Base-by-base conservation (phyloP, 2,113 vertebrate species). In the Crotalus tigris region DNA sequence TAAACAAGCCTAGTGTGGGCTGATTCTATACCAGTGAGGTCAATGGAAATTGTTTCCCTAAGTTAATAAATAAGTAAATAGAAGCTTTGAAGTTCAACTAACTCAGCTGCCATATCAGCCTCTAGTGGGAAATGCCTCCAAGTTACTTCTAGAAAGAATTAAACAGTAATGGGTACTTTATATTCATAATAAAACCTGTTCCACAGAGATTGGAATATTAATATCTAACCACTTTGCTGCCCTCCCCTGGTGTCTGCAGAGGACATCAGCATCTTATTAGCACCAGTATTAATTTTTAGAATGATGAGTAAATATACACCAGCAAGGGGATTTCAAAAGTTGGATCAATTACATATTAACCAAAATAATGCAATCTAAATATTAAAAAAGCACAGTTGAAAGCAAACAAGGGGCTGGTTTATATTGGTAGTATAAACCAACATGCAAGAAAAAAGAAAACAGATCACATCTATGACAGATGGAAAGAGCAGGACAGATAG, bases 61-160 rank as follows among this genome's bases (percentile, higher is more conserved):
- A 89, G 8, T 85, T 91, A 88, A 9, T 92, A 26, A 85, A 90
- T 46, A 61, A 92, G 75, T 85, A 94, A 46, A 21, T 24, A 9
- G 3, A 91, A 91, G 17, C 53, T 46, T 33, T 59, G 61, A 92
- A 93, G 91, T 81, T 92, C 53, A 91, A 88, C 3, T 90, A 13
- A 92, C 87, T 91, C 59, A 96, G 92, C 85, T 94, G 93, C 91
- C 90, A 92, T 93, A 46, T 95, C 93, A 93, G 92, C 92, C 94
- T 95, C 96, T 95, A 94, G 93, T 93, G 95, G 95, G 61, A 93
- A 90, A 86, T 39, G 8, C 2, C 44, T 24, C 81, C 26, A 51
- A 29, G 19, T 94, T 92, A 95, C 90, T 95, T 94, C n/a, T 87
- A 88, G 15, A 0, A 15, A n/a, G 75, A 88, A 90, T 59, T 85